Evolutionary conservation across 2,113 vertebrate species (phyloP).

Genomic region (Cyanoramphus novaezelandiae): DNA sequence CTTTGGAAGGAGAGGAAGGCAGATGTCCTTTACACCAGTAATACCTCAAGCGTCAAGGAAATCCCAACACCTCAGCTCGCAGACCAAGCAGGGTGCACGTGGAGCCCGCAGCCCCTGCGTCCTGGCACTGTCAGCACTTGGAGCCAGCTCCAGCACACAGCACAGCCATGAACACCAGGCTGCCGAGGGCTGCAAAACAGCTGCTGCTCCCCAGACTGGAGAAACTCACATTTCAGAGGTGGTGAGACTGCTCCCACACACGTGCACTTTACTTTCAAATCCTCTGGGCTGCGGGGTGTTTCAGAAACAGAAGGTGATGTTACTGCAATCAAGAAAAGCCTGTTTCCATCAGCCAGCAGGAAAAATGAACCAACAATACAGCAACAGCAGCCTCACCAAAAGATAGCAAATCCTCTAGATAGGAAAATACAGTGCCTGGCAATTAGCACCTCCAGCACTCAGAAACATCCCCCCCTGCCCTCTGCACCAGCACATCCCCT

Average conservation of each 20-base stretch:
- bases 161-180: neutral
- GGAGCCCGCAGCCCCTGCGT: neutral
- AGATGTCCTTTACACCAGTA: neutral
- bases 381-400: neutral
- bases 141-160: neutral
- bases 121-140: rapidly evolving
- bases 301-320: conserved; percentile 42
- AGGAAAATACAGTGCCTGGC: neutral
- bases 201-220: conserved; percentile 43
- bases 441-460: neutral
- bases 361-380: neutral
- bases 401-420: neutral
- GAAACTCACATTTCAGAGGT: conserved; percentile 37
- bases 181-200: conserved; percentile 28
- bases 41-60: neutral
- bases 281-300: neutral
- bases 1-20: neutral
- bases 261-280: neutral
- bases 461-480: neutral
- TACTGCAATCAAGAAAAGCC: conserved; percentile 5
- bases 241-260: conserved; percentile 32
- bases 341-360: neutral
- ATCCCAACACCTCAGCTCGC: neutral
- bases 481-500: neutral
- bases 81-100: neutral